Evolutionary conservation across 2,888 invertebrate species (phyloP), one percentile per base, ranked within the genome.

Genomic region (Atrina japonica): DNA sequence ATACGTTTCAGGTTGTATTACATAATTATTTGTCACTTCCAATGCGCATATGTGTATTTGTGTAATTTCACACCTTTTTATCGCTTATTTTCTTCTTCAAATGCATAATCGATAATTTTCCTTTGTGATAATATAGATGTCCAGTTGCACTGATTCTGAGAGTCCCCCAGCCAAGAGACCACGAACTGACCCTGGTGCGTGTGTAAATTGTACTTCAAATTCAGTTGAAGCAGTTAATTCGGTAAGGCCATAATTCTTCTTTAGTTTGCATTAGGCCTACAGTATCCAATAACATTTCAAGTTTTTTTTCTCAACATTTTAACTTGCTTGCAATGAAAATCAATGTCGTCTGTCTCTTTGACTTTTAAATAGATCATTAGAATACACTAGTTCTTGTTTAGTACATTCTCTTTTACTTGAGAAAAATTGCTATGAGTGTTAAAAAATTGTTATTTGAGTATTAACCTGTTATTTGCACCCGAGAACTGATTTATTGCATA

Each of bases 101-200:
- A 59, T n/a, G 16, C 25, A 23, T 35, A 43, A 27, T 27, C 14
- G 6, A 59, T 27, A 43, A 41, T 59, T 61, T 61, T 61, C 61
- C 59, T 66, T 71, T 70, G 64, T 72, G 61, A 65, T 53, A 49
- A 60, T 73, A 67, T 14, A 87, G 87, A 87, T 87, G 87, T 87
- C 87, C 81, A 83, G 83, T 86, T 81, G 82, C 79, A 82, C 74
- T 76, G 80, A 83, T 70, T 77, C 83, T 77, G 75, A 78, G 77
- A 77, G 78, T 75, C 87, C 87, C 78, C 84, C 86, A 75, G 83
- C 84, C 75, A 87, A 87, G 78, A 82, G 82, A 81, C 84, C 82
- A 67, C 78, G 83, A 75, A 76, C 76, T 66, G 85, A 85, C 66
- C 56, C 73, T 49, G 70, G 76, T 66, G 76, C 77, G 65, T 71